Evolutionary conservation across 2,113 vertebrate species (phyloP), one percentile per base, ranked within the genome.

Genomic region (human (Homo sapiens)): DNA sequence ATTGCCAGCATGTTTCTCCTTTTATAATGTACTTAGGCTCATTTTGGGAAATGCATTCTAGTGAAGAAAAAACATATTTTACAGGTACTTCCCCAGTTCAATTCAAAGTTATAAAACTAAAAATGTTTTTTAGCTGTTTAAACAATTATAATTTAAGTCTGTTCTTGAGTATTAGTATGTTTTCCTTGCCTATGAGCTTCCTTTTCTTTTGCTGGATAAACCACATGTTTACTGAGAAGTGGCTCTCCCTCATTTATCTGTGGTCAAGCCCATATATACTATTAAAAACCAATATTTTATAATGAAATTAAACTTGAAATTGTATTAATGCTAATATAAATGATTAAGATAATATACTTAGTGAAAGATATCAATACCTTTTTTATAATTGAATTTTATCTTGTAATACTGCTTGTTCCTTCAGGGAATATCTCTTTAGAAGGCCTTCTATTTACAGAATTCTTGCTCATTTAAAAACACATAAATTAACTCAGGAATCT

Each of bases 401-500:
- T 95, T 78, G 50, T 96, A 96, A 89, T 80, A 93, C 92, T 98
- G 73, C 81, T 96, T 95, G 75, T 50, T 97, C 95, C 97, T 98
- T 97, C 82, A 76, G 88, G 96, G 97, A 97, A 93, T 84, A 89
- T 82, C 94, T 93, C 93, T 97, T 97, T 96, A 64, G 61, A 97
- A 94, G 52, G 11, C 83, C 0, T 97, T 95, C 96, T 95, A 84
- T 86, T 96, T 98, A 95, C 25, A 97, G 98, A 97, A 96, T 96
- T 92, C 95, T 98, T 95, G 32, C 27, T 98, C 93, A 96, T 97
- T 97, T 97, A 97, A 85, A 97, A 97, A 94, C 86, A 96, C 93
- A 96, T 93, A 96, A 96, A 97, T 98, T 98, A 93, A 97, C 89
- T 98, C 96, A 97, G 95, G 97, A 98, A 97, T 89, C 96, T 98